A percentile compares a stretch with the other conserved stretches of the same genome.
phyloP scores from a whole-genome alignment of 2,113 vertebrate genomes.

The Erpornis zantholeuca region DNA sequence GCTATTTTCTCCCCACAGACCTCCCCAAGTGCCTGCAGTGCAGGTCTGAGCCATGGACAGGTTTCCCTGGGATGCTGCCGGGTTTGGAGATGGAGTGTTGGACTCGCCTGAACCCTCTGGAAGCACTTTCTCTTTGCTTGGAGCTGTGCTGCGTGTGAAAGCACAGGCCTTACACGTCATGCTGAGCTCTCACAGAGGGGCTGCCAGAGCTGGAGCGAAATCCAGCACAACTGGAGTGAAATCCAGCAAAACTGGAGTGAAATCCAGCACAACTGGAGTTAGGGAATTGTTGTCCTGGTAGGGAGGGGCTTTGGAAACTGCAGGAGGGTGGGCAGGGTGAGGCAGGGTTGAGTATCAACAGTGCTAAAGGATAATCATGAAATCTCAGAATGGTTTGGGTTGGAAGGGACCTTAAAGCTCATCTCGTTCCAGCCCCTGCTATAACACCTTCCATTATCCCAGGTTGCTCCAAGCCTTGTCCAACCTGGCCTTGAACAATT shows the following conservation, averaged over 20 bases:
- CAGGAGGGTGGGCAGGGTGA: neutral
- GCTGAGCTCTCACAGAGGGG: neutral
- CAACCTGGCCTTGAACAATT: neutral
- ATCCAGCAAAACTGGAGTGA: neutral
- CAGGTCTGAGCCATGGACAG: neutral
- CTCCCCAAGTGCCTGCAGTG: neutral
- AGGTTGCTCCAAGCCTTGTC: neutral
- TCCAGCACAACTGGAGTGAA: neutral
- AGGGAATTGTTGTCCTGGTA: neutral
- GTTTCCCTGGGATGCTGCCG: neutral
- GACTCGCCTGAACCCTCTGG: neutral
- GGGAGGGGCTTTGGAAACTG: neutral
- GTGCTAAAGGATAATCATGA: neutral
- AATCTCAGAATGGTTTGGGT: neutral
- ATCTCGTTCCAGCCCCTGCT: neutral
- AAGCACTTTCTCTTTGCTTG: neutral
- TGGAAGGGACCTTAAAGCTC: neutral
- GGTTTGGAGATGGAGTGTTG: neutral
- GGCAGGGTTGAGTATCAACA: neutral
- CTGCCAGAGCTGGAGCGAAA: neutral
- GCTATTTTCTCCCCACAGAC: neutral
- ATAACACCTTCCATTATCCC: neutral
- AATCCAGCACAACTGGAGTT: neutral
- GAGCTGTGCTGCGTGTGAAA: neutral
- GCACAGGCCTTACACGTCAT: rapidly evolving